Conservation (phyloP, 2,888 invertebrate species). For the Platycheirus rosarum region DNA sequence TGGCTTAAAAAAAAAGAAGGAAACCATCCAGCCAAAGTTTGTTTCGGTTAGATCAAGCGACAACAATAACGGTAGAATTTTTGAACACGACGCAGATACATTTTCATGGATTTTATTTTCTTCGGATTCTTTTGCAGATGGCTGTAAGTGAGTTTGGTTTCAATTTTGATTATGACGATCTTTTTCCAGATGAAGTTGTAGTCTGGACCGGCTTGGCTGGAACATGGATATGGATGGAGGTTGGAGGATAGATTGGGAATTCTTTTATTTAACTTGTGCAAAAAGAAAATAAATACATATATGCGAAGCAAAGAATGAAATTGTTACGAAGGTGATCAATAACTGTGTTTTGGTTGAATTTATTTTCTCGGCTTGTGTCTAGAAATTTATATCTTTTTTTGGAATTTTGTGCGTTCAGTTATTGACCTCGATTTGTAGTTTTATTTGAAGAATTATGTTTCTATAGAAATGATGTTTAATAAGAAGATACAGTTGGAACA, state of each 20-base stretch:
- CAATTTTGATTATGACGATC: conserved; percentile 45
- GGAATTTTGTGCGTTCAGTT: conserved; percentile 12
- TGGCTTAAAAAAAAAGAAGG: conserved; percentile 19
- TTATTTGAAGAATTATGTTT: neutral
- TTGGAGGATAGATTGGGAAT: no score
- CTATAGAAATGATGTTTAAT: no score
- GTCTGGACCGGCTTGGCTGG: neutral
- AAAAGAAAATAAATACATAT: conserved; percentile 5
- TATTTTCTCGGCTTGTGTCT: neutral
- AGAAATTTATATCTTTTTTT: neutral
- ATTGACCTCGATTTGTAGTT: conserved; percentile 38
- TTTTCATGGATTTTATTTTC: conserved; percentile 31
- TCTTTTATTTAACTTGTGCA: neutral
- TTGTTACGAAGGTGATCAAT: conserved; percentile 33
- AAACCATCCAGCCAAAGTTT: conserved; percentile 45
- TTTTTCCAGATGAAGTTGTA: conserved; percentile 23
- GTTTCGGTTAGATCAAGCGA: conserved; percentile 64
- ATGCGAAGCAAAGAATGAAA: conserved; percentile 1
- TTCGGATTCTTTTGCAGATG: conserved; percentile 3
- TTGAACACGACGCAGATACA: conserved; percentile 41
- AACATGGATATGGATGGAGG: no score
- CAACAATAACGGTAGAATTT: conserved; percentile 68
- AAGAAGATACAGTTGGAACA: no score
- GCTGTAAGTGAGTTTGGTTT: conserved; percentile 60
- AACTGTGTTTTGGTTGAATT: conserved; percentile 42